These are phyloP conservation scores for Bucorvus abyssinicus DNA, from an alignment of 2,797 vertebrate species.

Conservation along the genomic window DNA sequence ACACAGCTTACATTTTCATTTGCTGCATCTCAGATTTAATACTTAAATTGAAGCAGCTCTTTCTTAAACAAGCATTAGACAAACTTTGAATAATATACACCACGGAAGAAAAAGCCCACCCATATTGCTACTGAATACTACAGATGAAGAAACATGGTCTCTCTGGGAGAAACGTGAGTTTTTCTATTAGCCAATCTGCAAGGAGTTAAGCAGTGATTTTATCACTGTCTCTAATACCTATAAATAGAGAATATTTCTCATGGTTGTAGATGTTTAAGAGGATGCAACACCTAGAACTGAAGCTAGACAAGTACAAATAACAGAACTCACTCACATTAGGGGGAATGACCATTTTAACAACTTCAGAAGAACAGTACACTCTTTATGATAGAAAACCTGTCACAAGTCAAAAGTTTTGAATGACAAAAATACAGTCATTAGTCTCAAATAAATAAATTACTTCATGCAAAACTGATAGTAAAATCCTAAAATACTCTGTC, in stretches of 20 bases:
- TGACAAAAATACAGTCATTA: not conserved
- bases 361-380: not conserved
- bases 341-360: not conserved
- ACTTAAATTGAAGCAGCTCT: not conserved
- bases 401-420: not conserved
- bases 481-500: not conserved
- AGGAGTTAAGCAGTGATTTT: not conserved
- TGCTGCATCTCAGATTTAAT: not conserved
- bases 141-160: not conserved
- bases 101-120: not conserved
- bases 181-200: not conserved
- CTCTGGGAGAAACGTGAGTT: not conserved
- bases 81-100: not conserved
- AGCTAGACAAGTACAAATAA: not conserved
- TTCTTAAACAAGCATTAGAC: not conserved
- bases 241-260: not conserved
- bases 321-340: not conserved
- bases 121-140: not conserved
- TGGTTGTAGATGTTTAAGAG: not conserved
- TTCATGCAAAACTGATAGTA: not conserved
- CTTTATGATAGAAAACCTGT: not conserved
- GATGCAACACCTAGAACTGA: not conserved
- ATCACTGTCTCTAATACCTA: not conserved
- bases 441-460: not conserved
- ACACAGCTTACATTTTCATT: not conserved